Conservation (phyloP, 1,140 invertebrate species). For the Rhagoletis pomonella region DNA sequence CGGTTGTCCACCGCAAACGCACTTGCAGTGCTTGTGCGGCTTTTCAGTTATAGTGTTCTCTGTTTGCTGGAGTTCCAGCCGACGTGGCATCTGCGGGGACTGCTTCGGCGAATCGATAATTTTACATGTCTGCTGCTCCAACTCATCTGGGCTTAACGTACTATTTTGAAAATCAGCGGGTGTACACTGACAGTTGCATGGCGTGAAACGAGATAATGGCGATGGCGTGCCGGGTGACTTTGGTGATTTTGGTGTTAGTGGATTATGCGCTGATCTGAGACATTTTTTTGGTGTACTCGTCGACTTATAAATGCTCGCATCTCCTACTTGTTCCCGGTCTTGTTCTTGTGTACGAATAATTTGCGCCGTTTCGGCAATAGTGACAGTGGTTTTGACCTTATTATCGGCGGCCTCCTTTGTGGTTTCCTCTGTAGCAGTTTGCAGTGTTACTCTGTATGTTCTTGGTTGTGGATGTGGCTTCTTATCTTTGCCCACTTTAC, state of each 20-base stretch:
- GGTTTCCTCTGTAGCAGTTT: constrained; percentile 56
- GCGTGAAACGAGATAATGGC: constrained; percentile 61
- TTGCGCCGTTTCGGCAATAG: constrained; percentile 59
- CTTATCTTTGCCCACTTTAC: not conserved
- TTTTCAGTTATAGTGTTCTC: constrained; percentile 9
- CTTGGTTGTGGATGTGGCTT: constrained; percentile 65
- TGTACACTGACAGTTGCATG: constrained; percentile 69
- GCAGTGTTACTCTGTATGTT: constrained; percentile 60
- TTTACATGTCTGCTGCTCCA: constrained; percentile 72
- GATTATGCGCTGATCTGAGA: constrained; percentile 62
- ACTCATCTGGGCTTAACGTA: constrained; percentile 66
- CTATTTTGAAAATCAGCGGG: constrained; percentile 69
- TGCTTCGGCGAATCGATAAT: constrained; percentile 70
- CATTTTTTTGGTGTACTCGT: constrained; percentile 60
- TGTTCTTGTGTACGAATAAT: constrained; percentile 29
- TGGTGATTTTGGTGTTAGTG: constrained; percentile 49
- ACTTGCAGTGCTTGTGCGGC: constrained; percentile 55
- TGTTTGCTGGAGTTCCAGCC: constrained; percentile 33
- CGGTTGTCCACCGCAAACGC: constrained; percentile 56
- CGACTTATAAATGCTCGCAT: not conserved
- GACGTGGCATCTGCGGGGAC: constrained; percentile 55
- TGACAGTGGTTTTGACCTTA: constrained; percentile 53
- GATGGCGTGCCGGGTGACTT: constrained; percentile 46
- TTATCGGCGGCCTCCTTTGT: constrained; percentile 1
- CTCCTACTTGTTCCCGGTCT: not conserved